phyloP scores from a whole-genome alignment of 2,113 vertebrate genomes.

The Archocentrus centrarchus region DNA sequence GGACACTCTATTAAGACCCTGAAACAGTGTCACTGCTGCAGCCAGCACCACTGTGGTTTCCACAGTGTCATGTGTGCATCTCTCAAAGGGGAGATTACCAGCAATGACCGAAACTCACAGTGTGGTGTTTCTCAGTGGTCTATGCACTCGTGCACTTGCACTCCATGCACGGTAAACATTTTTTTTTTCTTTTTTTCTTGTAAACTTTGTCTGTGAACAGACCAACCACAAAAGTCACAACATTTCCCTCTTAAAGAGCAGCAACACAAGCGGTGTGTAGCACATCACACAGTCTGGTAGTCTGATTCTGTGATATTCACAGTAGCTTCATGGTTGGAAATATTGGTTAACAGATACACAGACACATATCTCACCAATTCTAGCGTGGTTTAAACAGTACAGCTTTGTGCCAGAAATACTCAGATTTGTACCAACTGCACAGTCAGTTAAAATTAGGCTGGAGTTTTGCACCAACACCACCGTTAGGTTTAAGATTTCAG shows the following conservation, averaged over 20 bases:
- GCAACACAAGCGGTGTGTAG: rapidly evolving
- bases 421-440: rapidly evolving
- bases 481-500: neutral
- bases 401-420: neutral
- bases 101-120: neutral
- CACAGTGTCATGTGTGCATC: neutral
- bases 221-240: neutral
- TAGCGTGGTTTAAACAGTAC: neutral
- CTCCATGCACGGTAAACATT: rapidly evolving
- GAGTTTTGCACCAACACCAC: rapidly evolving
- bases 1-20: neutral
- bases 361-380: rapidly evolving
- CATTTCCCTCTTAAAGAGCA: rapidly evolving
- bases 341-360: neutral
- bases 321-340: neutral
- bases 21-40: neutral
- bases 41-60: neutral
- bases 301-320: rapidly evolving
- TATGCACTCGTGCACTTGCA: neutral
- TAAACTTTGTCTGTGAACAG: neutral
- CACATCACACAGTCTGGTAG: neutral
- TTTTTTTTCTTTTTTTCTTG: neutral
- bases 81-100: neutral
- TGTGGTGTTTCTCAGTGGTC: neutral
- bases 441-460: neutral